Base-by-base conservation (phyloP, 2,797 vertebrate species). In the Scomberomorus guttatus region DNA sequence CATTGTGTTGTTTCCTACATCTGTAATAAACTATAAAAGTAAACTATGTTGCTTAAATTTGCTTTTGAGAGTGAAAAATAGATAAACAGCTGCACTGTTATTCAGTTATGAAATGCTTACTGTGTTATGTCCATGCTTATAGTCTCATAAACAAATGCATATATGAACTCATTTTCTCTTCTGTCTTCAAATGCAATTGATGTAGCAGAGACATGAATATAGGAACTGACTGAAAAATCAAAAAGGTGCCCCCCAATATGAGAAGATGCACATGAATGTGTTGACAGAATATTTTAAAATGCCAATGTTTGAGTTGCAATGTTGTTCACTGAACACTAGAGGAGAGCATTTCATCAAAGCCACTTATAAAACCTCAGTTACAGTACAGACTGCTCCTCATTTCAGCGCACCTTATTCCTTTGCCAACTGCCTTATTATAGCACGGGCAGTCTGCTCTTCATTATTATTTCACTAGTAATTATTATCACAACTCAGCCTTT, bases 301-400 rank as follows among this genome's bases (percentile, higher is more conserved):
- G 7, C 20, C 12, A 44, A 25, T 15, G 25, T 48, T 32, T 79
- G 8, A 62, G 58, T 29, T 91, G 88, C 77, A 91, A 57, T 80
- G 32, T 22, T 20, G 1, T 9, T 4, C 0, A 25, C 1, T 79
- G 24, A 81, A 72, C 91, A 87, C 79, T 69, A 81, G 91, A 73
- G 59, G 65, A 68, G 3, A 83, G 85, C 73, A 87, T 87, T 85
- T 70, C 37, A 73, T 83, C 76, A 89, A 61, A 77, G 6, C 72
- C 83, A 63, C 11, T 12, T 27, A 6, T 15, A 7, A 15, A 17
- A 56, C 10, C 55, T 0, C 27, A 58, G 58, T 17, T 17, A 15
- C 0, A 10, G 52, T 0, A 25, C 46, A 46, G 18, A 4, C n/a
- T 42, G n/a, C 3, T 62, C 29, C 51, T 63, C 13, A 6, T 25